phyloP scores from a whole-genome alignment of 2,888 invertebrate genomes.

The Dryobotodes eremita region DNA sequence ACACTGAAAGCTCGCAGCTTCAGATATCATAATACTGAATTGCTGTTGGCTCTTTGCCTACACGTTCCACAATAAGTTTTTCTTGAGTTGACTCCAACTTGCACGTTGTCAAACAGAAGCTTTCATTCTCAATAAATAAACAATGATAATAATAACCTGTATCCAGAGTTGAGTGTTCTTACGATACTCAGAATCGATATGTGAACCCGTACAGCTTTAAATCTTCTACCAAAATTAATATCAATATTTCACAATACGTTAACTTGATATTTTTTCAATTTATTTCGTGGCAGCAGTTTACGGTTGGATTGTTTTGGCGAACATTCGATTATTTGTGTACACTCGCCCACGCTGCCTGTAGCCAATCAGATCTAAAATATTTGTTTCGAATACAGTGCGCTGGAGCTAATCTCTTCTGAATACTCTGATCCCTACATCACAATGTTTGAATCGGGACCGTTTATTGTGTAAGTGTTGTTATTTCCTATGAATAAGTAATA shows the following conservation, averaged over 20 bases:
- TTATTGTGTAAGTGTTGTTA: conserved; percentile 35
- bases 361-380: conserved; percentile 69
- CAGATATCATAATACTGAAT: conserved; percentile 57
- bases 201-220: conserved; percentile 11
- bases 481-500: conserved; percentile 50
- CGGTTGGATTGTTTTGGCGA: conserved; percentile 54
- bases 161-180: neutral
- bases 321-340: conserved; percentile 62
- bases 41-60: conserved; percentile 61
- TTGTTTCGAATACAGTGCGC: conserved; percentile 52
- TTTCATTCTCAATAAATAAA: conserved; percentile 32
- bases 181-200: conserved; percentile 9
- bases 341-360: conserved; percentile 29
- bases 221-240: conserved; percentile 38
- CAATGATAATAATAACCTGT: conserved; percentile 12
- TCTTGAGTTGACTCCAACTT: conserved; percentile 25
- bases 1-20: conserved; percentile 38
- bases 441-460: conserved; percentile 43
- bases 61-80: conserved; percentile 43
- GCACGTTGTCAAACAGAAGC: conserved; percentile 22
- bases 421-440: conserved; percentile 54
- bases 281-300: conserved; percentile 51
- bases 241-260: conserved; percentile 55
- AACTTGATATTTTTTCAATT: conserved; percentile 58
- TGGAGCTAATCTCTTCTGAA: conserved; percentile 65